Evolutionary conservation across 2,888 invertebrate species (phyloP).

Genomic region (Baronia brevicornis): DNA sequence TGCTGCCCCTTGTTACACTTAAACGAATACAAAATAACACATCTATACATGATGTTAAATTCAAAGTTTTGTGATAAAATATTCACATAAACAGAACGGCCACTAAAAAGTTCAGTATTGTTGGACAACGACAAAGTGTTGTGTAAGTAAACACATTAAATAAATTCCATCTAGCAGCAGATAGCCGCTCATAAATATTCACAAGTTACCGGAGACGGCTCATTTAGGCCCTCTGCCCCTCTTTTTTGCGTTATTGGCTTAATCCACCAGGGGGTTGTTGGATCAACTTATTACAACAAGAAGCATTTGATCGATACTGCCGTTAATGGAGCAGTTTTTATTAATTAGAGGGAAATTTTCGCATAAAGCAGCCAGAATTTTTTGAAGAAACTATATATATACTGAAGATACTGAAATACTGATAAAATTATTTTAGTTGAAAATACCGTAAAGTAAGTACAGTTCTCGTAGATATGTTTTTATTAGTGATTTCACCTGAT

Average conservation of each 20-base stretch:
- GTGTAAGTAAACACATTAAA: slow-evolving; percentile 43
- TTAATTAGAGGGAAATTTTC: slow-evolving; percentile 48
- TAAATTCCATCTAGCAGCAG: slow-evolving; percentile 40
- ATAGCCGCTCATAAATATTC: slow-evolving; percentile 70
- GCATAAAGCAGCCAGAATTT: slow-evolving; percentile 23
- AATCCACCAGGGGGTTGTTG: slow-evolving; percentile 64
- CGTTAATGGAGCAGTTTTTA: slow-evolving; percentile 65
- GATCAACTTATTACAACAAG: slow-evolving; percentile 53
- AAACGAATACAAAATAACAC: no score
- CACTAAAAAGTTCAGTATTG: no score
- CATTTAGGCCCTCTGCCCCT: slow-evolving; percentile 63
- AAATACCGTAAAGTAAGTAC: no score
- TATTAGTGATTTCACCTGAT: no score
- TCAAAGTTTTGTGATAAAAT: no score
- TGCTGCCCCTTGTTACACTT: no score
- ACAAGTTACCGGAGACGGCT: slow-evolving; percentile 64
- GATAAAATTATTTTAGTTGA: neutral
- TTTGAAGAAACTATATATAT: no score
- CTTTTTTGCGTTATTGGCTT: slow-evolving; percentile 71
- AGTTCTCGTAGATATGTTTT: no score
- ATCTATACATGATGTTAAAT: no score
- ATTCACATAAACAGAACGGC: no score
- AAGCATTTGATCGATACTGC: slow-evolving; percentile 47
- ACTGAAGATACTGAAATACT: neutral
- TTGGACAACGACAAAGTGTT: slow-evolving; percentile 11